phyloP scores from a whole-genome alignment of 2,888 invertebrate genomes.

The Agrilus biguttatus region DNA sequence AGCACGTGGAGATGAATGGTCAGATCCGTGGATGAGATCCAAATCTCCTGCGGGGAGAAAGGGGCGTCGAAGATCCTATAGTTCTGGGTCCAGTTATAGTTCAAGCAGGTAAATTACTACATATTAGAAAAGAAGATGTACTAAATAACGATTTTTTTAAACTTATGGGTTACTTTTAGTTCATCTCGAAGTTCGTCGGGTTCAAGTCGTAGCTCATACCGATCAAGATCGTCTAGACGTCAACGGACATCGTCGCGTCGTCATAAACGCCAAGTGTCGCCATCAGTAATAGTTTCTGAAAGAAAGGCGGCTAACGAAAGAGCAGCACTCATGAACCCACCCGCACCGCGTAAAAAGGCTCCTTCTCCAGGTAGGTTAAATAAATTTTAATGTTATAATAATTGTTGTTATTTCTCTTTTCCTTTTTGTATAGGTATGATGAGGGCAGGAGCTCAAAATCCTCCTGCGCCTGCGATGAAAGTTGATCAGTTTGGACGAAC shows the following conservation, averaged over 20 bases:
- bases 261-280: conserved; percentile 33
- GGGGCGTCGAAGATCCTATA: conserved; percentile 46
- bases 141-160: conserved; percentile 1
- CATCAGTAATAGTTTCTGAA: conserved; percentile 50
- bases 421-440: conserved; percentile 27
- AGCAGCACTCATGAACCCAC: conserved; percentile 61
- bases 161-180: conserved; percentile 15
- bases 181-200: conserved; percentile 26
- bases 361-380: conserved; percentile 32
- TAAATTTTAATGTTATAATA: not conserved
- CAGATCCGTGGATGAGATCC: conserved; percentile 85
- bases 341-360: conserved; percentile 44
- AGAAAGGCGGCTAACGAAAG: conserved; percentile 48
- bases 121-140: not conserved
- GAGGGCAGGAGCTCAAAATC: conserved; percentile 42
- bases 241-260: conserved; percentile 9
- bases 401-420: not conserved
- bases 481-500: conserved; percentile 26
- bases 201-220: conserved; percentile 28
- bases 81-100: conserved; percentile 56
- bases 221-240: conserved; percentile 27
- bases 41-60: conserved; percentile 49
- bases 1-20: conserved; percentile 74
- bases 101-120: conserved; percentile 36
- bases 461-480: conserved; percentile 35